Evolutionary conservation across 1,140 invertebrate species (phyloP).

Genomic region (Tetramorium parvispinum): DNA sequence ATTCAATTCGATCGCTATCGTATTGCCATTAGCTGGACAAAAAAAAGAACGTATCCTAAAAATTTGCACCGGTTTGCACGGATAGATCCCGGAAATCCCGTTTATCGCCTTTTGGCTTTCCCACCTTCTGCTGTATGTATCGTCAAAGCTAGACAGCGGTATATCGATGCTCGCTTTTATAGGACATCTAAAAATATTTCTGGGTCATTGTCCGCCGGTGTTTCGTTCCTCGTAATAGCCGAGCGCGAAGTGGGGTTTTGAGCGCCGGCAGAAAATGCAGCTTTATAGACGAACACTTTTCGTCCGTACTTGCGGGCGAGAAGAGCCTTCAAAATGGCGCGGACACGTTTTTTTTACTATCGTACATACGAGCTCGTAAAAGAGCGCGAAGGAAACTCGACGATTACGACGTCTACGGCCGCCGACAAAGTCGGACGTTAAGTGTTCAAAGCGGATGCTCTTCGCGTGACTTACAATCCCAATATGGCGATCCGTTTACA

Average conservation of each 20-base stretch:
- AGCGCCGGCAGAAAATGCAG: slow-evolving; percentile 42
- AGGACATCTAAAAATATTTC: slow-evolving; percentile 56
- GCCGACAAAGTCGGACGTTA: slow-evolving; percentile 47
- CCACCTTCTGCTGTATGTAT: neutral
- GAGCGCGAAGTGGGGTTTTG: slow-evolving; percentile 15
- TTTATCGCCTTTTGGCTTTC: neutral
- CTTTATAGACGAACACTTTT: slow-evolving; percentile 58
- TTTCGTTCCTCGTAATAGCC: slow-evolving; percentile 43
- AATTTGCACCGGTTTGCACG: neutral
- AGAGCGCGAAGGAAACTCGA: neutral
- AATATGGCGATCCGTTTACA: slow-evolving; percentile 46
- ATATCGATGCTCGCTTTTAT: slow-evolving; percentile 36
- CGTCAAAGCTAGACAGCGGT: slow-evolving; percentile 5
- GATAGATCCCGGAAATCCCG: neutral
- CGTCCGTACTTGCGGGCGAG: slow-evolving; percentile 9
- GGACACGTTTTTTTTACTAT: slow-evolving; percentile 57
- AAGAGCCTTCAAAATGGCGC: slow-evolving; percentile 27
- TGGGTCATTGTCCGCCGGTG: slow-evolving; percentile 49
- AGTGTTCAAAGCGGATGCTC: slow-evolving; percentile 44
- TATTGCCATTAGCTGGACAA: neutral
- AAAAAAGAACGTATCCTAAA: neutral
- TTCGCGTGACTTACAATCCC: slow-evolving; percentile 54
- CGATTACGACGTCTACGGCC: slow-evolving; percentile 39
- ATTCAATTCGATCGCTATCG: slow-evolving; percentile 4
- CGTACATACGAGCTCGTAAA: slow-evolving; percentile 61